phyloP scores from a whole-genome alignment of 1,140 invertebrate species.

The Bombus soroeensis region DNA sequence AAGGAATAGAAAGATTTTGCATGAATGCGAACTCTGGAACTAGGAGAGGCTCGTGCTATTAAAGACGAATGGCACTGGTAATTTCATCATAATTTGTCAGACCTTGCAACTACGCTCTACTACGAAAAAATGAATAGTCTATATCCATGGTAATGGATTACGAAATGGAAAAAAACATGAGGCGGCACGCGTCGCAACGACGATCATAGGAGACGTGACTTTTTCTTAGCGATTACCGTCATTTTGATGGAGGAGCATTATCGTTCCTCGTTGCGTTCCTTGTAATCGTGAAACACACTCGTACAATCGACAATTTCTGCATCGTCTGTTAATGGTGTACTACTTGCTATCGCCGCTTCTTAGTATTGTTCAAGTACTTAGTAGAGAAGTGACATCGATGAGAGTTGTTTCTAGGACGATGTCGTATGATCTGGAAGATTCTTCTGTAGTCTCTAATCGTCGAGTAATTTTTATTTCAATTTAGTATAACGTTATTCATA shows the following conservation, averaged over 20 bases:
- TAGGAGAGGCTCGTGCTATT: background rate
- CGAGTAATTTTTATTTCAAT: background rate
- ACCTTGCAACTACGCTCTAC: background rate
- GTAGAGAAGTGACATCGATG: background rate
- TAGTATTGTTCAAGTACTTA: background rate
- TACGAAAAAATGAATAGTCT: background rate
- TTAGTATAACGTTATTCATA: background rate
- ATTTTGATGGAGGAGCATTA: constrained; percentile 23
- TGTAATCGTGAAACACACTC: constrained; percentile 7
- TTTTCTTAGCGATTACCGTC: constrained; percentile 38
- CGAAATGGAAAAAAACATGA: constrained; percentile 7
- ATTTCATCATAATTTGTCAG: background rate
- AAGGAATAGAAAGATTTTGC: no score
- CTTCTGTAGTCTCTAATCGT: no score
- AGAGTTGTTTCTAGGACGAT: background rate
- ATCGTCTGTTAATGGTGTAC: background rate
- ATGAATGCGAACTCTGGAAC: background rate
- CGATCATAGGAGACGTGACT: constrained; percentile 10
- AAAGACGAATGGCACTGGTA: background rate
- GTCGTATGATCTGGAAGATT: background rate
- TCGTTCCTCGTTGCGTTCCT: constrained; percentile 5
- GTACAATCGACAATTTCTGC: constrained; percentile 28
- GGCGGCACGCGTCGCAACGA: background rate
- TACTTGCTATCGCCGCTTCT: background rate
- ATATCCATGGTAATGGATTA: background rate